Base-by-base conservation (phyloP, 2,797 vertebrate species). In the Sebastolobus altivelis region DNA sequence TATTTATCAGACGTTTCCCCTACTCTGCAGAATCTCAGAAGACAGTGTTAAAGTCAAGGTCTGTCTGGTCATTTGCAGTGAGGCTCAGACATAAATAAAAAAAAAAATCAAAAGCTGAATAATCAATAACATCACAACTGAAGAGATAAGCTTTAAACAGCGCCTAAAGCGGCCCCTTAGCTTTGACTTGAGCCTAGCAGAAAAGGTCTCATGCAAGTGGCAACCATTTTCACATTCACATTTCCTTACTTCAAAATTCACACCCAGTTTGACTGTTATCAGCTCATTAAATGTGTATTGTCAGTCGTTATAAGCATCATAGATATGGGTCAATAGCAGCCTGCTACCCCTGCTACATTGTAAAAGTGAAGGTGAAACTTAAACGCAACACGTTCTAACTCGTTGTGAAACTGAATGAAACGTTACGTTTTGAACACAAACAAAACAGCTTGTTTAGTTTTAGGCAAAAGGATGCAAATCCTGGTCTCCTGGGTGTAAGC, bases 1-100 rank as follows among this genome's bases (percentile, higher is more conserved):
- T 79, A 49, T 84, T 79, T 60, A 60, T 83, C 55, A 61, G 37
- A 40, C 31, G 25, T 80, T 79, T 70, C 43, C 18, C 11, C 60
- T 8, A 40, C 75, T 76, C 75, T 75, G 75, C 83, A 65, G 27
- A 55, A 38, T 60, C 71, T 80, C 58, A 74, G 82, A 49, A 61
- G 72, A 77, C 61, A 66, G 76, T 22, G 46, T 79, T 52, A 63
- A 88, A 85, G 72, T 74, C 69, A 72, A 76, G 52, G 72, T 79
- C 46, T 73, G 37, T 46, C 13, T 73, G 52, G 13, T 67, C 52
- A 40, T 63, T 63, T 80, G 62, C 25, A 61, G 13, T 0, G 11
- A 61, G 27, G 40, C 66, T 58, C 5, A 33, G 63, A 60, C 63
- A 61, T 38, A 29, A 81, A 83, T 69, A 3, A 27, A 29, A n/a